Evolutionary conservation across 2,113 vertebrate genomes (phyloP).

Genomic region (Cephalopterus ornatus): DNA sequence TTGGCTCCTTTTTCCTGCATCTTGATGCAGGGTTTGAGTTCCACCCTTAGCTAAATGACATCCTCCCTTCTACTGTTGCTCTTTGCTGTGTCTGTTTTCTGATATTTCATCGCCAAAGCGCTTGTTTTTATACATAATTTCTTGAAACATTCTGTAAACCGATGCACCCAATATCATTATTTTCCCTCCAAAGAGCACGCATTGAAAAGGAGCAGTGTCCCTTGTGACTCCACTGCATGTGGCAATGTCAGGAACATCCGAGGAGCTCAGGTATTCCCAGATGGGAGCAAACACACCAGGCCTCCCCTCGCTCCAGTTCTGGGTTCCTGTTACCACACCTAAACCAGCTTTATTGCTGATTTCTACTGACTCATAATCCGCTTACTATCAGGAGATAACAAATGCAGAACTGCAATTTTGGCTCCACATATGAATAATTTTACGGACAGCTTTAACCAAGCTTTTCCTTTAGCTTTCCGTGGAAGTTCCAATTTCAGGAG

Average conservation of each 20-base stretch:
- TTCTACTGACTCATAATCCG: neutral
- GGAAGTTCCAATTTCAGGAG: neutral
- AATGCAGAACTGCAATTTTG: neutral
- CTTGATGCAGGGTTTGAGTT: neutral
- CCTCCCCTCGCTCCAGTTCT: neutral
- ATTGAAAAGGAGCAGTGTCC: neutral
- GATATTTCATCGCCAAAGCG: neutral
- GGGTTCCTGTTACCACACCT: neutral
- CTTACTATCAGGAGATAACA: neutral
- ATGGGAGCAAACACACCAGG: neutral
- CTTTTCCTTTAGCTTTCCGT: neutral
- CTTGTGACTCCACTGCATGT: fast-evolving
- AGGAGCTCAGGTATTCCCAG: neutral
- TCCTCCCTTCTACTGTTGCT: neutral
- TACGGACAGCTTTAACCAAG: neutral
- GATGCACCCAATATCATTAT: neutral
- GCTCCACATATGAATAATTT: neutral
- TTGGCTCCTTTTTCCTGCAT: neutral
- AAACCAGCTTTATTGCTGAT: neutral
- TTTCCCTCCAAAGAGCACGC: neutral
- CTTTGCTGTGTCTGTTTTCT: neutral
- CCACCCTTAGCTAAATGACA: neutral
- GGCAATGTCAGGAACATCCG: neutral
- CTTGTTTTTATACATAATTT: neutral
- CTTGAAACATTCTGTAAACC: neutral